Conservation (phyloP, 2,888 invertebrate genomes). For the Hypomecis atomaria region DNA sequence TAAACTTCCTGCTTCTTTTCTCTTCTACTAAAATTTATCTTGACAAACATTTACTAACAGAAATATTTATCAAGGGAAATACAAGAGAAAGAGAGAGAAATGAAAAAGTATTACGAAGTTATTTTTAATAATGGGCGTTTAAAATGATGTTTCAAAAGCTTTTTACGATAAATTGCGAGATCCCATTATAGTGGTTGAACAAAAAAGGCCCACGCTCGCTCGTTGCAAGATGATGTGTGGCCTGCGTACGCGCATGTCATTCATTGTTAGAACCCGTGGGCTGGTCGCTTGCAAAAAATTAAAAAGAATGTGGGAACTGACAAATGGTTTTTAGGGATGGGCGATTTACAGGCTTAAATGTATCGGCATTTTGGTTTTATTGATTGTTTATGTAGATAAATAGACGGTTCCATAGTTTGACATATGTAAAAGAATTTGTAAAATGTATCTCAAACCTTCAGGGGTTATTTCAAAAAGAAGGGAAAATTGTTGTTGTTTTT, state of each 20-base stretch:
- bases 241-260: constrained; percentile 69
- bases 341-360: constrained; percentile 31
- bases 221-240: constrained; percentile 73
- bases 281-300: constrained; percentile 63
- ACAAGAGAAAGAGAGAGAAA: not conserved
- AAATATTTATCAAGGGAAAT: too few relatives aligned
- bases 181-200: constrained; percentile 72
- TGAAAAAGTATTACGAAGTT: not conserved
- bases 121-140: constrained; percentile 33
- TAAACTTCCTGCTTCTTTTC: too few relatives aligned
- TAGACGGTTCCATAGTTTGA: too few relatives aligned
- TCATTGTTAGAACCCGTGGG: constrained; percentile 74
- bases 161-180: constrained; percentile 63
- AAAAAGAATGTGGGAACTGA: constrained; percentile 66
- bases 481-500: too few relatives aligned
- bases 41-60: too few relatives aligned
- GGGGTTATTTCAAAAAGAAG: too few relatives aligned
- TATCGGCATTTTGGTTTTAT: constrained; percentile 4
- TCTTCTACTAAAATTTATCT: too few relatives aligned
- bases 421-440: too few relatives aligned
- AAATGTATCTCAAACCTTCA: too few relatives aligned
- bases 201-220: constrained; percentile 61
- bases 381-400: too few relatives aligned
- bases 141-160: constrained; percentile 37
- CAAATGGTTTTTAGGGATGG: constrained; percentile 57